Evolutionary conservation across 2,888 invertebrate genomes (phyloP).

Genomic region (Mactromeris polynyma): DNA sequence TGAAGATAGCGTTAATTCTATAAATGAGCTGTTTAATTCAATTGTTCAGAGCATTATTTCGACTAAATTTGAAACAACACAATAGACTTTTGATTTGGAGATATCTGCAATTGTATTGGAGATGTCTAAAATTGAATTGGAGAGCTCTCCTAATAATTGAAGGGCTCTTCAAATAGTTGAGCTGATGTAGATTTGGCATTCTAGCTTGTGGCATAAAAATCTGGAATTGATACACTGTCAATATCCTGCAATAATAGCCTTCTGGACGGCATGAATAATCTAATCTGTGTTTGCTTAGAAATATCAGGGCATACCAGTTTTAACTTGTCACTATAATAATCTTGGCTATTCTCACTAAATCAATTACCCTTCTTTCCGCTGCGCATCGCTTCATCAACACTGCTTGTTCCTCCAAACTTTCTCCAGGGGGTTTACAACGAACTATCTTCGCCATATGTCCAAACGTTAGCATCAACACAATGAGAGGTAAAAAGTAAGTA

Average conservation of each 20-base stretch:
- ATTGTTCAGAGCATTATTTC: too few relatives aligned
- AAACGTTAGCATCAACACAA: conserved; percentile 94
- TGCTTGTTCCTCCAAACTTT: conserved; percentile 90
- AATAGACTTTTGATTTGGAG: too few relatives aligned
- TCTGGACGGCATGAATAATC: too few relatives aligned
- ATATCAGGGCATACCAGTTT: background rate
- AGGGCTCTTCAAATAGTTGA: too few relatives aligned
- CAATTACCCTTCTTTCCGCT: conserved; percentile 96
- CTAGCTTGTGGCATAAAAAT: background rate
- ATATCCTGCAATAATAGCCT: background rate
- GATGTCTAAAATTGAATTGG: too few relatives aligned
- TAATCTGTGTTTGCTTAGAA: background rate
- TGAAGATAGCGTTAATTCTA: too few relatives aligned
- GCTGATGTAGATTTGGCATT: background rate
- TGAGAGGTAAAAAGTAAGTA: conserved; percentile 94
- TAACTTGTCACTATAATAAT: background rate
- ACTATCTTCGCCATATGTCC: conserved; percentile 94
- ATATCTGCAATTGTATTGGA: too few relatives aligned
- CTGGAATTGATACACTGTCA: background rate
- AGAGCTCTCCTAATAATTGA: too few relatives aligned
- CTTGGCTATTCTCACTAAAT: conserved; percentile 75
- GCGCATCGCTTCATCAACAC: conserved; percentile 94
- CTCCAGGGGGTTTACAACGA: conserved; percentile 96
- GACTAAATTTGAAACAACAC: too few relatives aligned
- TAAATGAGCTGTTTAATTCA: too few relatives aligned